Evolutionary conservation across 2,797 vertebrate genomes (phyloP).

Genomic region (Erethizon dorsatum): DNA sequence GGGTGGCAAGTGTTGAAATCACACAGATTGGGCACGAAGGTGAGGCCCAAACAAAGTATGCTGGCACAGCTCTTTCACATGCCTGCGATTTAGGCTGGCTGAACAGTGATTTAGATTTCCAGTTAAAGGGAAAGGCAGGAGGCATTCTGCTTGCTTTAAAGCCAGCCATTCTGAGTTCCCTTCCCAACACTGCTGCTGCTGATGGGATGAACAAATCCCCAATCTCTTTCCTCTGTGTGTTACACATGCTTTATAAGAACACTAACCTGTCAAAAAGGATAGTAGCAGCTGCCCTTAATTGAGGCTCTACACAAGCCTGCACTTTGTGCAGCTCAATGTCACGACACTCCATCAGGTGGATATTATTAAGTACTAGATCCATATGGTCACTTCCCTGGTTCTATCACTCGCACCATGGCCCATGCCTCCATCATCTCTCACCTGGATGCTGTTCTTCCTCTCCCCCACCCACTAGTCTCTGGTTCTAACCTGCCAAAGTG

Average conservation of each 20-base stretch:
- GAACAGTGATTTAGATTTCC: not conserved
- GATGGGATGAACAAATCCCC: not conserved
- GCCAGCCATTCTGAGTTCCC: not conserved
- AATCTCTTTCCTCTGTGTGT: not conserved
- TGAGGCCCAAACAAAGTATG: not conserved
- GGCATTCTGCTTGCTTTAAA: not conserved
- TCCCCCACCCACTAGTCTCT: not conserved
- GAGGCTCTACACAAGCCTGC: not conserved
- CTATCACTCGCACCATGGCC: not conserved
- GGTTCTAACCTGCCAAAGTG: not conserved
- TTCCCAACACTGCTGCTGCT: not conserved
- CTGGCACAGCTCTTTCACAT: not conserved
- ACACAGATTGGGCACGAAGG: rapidly evolving
- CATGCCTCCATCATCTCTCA: not conserved
- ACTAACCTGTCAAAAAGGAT: too few relatives aligned
- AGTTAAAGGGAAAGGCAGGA: constrained; percentile 32
- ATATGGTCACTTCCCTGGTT: not conserved
- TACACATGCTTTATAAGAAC: not conserved
- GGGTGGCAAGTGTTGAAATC: not conserved
- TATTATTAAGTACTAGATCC: not conserved
- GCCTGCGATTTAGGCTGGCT: not conserved
- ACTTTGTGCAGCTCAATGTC: not conserved
- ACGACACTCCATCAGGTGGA: not conserved
- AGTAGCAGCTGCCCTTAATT: not conserved
- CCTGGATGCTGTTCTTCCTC: not conserved